Conservation (phyloP, 2,888 invertebrate genomes). For the Clusia tigrina region DNA sequence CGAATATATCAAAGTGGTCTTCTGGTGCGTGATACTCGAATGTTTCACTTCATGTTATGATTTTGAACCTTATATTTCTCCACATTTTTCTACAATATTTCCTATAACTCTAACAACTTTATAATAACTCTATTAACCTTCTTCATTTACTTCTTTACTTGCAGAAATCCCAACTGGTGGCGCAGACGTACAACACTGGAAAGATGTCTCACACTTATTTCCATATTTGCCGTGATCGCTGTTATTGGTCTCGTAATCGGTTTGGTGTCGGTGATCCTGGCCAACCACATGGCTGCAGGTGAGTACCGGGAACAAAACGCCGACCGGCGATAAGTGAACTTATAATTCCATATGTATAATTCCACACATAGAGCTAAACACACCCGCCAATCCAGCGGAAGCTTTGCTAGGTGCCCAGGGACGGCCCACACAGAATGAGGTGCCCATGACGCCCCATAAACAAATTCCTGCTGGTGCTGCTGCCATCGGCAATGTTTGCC, state of each 20-base stretch:
- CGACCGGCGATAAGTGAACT: not conserved
- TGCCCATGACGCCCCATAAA: slow-evolving; percentile 34
- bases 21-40: too few relatives aligned
- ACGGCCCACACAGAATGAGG: slow-evolving; percentile 45
- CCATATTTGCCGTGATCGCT: slow-evolving; percentile 69
- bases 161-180: slow-evolving; percentile 85
- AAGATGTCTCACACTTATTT: slow-evolving; percentile 71
- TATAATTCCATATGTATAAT: not conserved
- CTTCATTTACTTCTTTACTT: slow-evolving; percentile 48
- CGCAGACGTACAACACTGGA: slow-evolving; percentile 77
- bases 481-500: slow-evolving; percentile 68
- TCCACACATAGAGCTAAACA: slow-evolving; percentile 35
- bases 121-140: not conserved
- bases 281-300: slow-evolving; percentile 56
- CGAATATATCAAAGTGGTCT: too few relatives aligned
- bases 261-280: slow-evolving; percentile 67
- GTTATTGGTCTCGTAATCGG: slow-evolving; percentile 72
- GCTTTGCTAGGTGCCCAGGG: slow-evolving; percentile 52
- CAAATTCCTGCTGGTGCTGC: slow-evolving; percentile 47
- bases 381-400: slow-evolving; percentile 42
- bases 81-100: too few relatives aligned
- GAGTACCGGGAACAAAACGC: too few relatives aligned
- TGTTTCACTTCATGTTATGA: too few relatives aligned
- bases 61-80: too few relatives aligned
- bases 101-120: too few relatives aligned